Evolutionary conservation across 2,888 invertebrate genomes (phyloP).

Genomic region (Melinaea menophilus): DNA sequence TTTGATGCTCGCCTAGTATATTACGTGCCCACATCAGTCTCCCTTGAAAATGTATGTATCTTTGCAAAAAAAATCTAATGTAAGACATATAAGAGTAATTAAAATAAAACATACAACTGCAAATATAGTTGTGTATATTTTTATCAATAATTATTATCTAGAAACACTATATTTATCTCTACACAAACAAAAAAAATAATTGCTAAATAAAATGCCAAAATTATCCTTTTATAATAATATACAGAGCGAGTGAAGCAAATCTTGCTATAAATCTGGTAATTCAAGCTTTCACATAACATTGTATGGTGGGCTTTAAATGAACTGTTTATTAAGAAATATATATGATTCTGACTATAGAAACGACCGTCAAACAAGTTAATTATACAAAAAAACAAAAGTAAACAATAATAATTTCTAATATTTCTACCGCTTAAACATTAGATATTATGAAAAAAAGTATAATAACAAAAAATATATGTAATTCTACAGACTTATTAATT

Average conservation of each 20-base stretch:
- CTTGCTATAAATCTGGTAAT: background rate
- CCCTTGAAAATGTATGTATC: conserved; percentile 89
- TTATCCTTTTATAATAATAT: background rate
- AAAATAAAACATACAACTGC: conserved; percentile 45
- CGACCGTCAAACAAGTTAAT: no score
- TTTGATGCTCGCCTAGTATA: conserved; percentile 80
- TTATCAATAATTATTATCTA: conserved; percentile 63
- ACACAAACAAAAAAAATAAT: conserved; percentile 40
- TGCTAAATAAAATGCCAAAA: conserved; percentile 31
- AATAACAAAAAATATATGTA: no score
- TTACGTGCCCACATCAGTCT: conserved; percentile 81
- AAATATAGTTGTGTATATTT: conserved; percentile 71
- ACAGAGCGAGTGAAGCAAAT: conserved; percentile 3
- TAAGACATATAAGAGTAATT: background rate
- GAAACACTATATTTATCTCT: conserved; percentile 45
- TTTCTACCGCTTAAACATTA: no score
- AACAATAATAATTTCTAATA: no score
- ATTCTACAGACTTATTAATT: no score
- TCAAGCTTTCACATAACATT: no score
- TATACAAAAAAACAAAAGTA: no score
- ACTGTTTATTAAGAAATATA: no score
- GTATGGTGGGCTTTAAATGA: no score
- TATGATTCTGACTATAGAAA: no score
- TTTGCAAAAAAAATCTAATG: conserved; percentile 64
- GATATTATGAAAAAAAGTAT: no score